Percentiles rank a stretch among this genome's conserved stretches.
phyloP scores from a whole-genome alignment of 2,113 vertebrate genomes.

The Guaruba guarouba region DNA sequence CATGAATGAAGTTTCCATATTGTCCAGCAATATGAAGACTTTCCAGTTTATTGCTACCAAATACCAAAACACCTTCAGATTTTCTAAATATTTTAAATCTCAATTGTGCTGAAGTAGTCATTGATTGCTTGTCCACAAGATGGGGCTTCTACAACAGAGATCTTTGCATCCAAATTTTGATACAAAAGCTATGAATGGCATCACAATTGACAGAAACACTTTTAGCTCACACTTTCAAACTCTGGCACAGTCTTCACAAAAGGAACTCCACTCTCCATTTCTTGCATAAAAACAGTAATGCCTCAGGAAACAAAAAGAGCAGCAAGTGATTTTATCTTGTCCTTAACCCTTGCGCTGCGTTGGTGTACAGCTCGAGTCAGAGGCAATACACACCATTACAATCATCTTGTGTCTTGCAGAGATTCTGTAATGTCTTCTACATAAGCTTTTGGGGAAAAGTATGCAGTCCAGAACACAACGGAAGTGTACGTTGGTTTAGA shows the following conservation, averaged over 20 bases:
- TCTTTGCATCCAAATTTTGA: background rate
- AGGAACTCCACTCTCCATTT: background rate
- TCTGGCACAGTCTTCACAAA: background rate
- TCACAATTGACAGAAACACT: background rate
- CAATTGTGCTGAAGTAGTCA: background rate
- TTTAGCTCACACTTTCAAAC: background rate
- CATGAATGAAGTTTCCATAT: background rate
- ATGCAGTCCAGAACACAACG: background rate
- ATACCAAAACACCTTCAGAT: background rate
- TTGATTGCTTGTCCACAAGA: constrained; percentile 60
- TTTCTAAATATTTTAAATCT: background rate
- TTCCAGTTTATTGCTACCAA: background rate
- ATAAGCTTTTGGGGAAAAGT: background rate
- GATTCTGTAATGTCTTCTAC: background rate
- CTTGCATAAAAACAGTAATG: background rate
- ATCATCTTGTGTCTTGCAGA: background rate
- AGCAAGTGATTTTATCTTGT: background rate
- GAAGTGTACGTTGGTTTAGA: background rate
- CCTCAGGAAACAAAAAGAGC: background rate
- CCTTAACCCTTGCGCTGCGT: background rate
- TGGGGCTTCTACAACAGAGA: constrained; percentile 60
- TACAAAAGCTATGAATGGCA: background rate
- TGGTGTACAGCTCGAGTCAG: background rate
- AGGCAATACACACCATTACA: background rate
- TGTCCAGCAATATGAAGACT: background rate